Base-by-base conservation (phyloP, 1,140 invertebrate species). In the Drosophila subpulchrella region DNA sequence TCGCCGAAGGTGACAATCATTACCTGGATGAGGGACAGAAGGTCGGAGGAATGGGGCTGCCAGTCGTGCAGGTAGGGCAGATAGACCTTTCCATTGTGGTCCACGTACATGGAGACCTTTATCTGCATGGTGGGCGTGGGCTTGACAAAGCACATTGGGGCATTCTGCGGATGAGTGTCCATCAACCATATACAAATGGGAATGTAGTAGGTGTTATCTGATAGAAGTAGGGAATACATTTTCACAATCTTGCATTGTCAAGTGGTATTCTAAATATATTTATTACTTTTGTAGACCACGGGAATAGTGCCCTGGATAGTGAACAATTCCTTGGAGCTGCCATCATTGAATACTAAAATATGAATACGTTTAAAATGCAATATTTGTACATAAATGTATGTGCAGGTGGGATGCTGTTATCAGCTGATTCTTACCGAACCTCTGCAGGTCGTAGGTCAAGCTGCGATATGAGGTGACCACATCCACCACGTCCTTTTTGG, bases 91-190 rank as follows among this genome's bases (percentile, higher is more conserved):
- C 99, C 99, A 93, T 96, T 98, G 73, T 96, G 95, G 93, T 99
- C 98, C 8, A 99, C 98, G 93, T 96, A 97, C 92, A 96, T 96
- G 15, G 98, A 99, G 17, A 96, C 95, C 94, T 98, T 99, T 65
- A 99, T 98, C 57, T 95, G 95, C 99, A 99, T 99, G 70, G 97
- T 97, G 56, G 95, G 65, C 6, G 99, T 99, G 41, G 99, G 99
- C 93, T 96, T 97, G 0, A 99, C 99, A 93, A 97, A 99, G 91
- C 98, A 99, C 92, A 99, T 97, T n/a, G 99, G 99, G 17, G 98
- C 97, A 93, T 98, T 97, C 90, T 97, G 95, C 1, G 99, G 99
- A 94, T 99, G 97, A 30, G 97, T 99, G 90, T 99, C 98, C 95
- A 98, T 96, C 32, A 99, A 90, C 97, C 98, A 99, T 81, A 99